Conservation (phyloP, 2,797 vertebrate genomes). For the Premnoplex brunnescens region DNA sequence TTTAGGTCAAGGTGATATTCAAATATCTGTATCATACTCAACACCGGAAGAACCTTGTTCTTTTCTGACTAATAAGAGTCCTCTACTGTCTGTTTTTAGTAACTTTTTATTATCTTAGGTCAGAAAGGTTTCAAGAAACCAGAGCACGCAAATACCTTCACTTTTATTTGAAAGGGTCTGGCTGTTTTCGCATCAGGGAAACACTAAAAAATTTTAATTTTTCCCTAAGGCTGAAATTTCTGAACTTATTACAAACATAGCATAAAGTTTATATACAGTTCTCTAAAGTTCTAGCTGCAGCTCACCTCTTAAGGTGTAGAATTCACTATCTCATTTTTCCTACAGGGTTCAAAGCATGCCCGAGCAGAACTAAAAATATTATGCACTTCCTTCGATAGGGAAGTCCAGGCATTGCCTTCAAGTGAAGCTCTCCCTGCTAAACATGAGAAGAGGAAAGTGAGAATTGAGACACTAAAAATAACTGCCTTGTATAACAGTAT, state of each 20-base stretch:
- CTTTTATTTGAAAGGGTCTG: background rate
- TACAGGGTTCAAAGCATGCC: background rate
- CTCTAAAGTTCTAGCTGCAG: background rate
- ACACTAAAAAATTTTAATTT: background rate
- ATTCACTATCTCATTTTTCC: background rate
- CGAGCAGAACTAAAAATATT: background rate
- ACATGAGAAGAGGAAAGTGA: background rate
- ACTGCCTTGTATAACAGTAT: background rate
- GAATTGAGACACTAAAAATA: background rate
- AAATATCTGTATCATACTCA: background rate
- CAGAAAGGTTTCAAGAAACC: background rate
- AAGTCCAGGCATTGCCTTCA: background rate
- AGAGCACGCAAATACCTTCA: background rate
- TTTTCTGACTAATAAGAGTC: background rate
- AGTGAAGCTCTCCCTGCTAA: background rate
- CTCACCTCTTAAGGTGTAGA: background rate
- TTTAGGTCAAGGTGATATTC: background rate
- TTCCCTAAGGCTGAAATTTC: background rate
- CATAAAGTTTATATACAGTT: background rate
- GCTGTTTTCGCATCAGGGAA: background rate
- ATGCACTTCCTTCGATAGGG: background rate
- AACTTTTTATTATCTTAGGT: background rate
- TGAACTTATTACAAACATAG: background rate
- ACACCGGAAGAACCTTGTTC: background rate
- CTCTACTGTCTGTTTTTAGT: background rate